Conservation (phyloP, 2,888 invertebrate genomes). For the Itoplectis maculator region DNA sequence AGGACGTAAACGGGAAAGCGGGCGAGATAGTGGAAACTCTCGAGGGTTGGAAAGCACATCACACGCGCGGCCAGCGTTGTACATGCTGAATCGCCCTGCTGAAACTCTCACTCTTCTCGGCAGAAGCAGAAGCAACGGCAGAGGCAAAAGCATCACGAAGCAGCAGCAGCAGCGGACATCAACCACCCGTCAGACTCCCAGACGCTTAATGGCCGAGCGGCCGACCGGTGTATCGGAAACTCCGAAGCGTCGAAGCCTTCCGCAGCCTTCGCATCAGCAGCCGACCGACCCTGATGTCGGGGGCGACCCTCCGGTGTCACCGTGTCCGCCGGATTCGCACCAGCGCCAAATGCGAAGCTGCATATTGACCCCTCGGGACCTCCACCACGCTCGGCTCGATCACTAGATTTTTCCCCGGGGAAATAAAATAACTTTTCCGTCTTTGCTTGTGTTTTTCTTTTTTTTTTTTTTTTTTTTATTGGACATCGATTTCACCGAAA, state of each 20-base stretch:
- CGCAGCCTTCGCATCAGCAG: slow-evolving; percentile 22
- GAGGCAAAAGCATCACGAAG: slow-evolving; percentile 45
- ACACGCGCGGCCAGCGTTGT: slow-evolving; percentile 22
- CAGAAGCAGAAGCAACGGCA: neutral
- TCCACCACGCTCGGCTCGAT: too few relatives aligned
- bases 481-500: too few relatives aligned
- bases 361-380: slow-evolving; percentile 15
- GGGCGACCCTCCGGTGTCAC: slow-evolving; percentile 8
- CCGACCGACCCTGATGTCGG: slow-evolving; percentile 43
- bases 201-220: slow-evolving; percentile 62
- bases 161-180: slow-evolving; percentile 13
- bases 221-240: slow-evolving; percentile 60
- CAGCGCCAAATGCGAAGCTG: slow-evolving; percentile 8
- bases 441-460: too few relatives aligned
- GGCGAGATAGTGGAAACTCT: slow-evolving; percentile 27
- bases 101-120: neutral
- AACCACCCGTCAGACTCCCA: slow-evolving; percentile 64
- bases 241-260: slow-evolving; percentile 48
- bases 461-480: too few relatives aligned
- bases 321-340: neutral
- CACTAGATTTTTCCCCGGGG: neutral
- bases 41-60: slow-evolving; percentile 40
- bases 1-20: slow-evolving; percentile 27
- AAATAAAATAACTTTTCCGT: neutral
- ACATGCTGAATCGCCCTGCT: slow-evolving; percentile 8